Base-by-base conservation (phyloP, 2,888 invertebrate species). In the Ectemnius lituratus region DNA sequence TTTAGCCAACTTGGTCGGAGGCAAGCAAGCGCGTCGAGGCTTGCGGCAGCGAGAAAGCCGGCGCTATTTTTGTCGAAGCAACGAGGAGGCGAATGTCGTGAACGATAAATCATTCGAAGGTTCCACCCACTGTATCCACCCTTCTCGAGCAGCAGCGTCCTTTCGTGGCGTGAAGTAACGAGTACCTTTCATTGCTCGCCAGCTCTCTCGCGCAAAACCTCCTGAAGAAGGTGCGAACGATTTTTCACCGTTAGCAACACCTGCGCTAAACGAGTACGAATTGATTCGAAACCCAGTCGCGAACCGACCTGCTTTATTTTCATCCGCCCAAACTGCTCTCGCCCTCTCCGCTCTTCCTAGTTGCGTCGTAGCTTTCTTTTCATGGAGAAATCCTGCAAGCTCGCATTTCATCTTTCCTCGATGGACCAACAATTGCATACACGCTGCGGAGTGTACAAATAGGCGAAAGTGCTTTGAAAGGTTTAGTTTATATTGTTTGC, bases 231-330 rank as follows among this genome's bases (percentile, higher is more conserved):
- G 69, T 73, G 72, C 80, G 67, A 82, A 83, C 85, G 82, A 88
- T 87, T 87, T 87, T 86, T 88, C 84, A 84, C 83, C 77, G 78
- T 82, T 83, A 82, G 79, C 72, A 79, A 76, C 78, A 77, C 74
- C 78, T 77, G 80, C 72, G 74, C 79, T 80, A 85, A 87, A 87
- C 80, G 86, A 86, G 87, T 87, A 85, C 86, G 85, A 86, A 87
- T 87, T 83, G 87, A 87, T 85, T 84, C 82, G 75, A 77, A 73
- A 76, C 77, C 72, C 49, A 57, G 73, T 70, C 78, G 75, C 75
- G 75, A 79, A 80, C 84, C 82, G 79, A 62, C 68, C 72, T 71
- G 78, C 70, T 76, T 78, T 74, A 80, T 76, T 75, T 73, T 78
- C 75, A 78, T 65, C 47, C 46, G 47, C 64, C 56, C 61, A 37